phyloP scores from a whole-genome alignment of 2,113 vertebrate species.

The Galeopterus variegatus region DNA sequence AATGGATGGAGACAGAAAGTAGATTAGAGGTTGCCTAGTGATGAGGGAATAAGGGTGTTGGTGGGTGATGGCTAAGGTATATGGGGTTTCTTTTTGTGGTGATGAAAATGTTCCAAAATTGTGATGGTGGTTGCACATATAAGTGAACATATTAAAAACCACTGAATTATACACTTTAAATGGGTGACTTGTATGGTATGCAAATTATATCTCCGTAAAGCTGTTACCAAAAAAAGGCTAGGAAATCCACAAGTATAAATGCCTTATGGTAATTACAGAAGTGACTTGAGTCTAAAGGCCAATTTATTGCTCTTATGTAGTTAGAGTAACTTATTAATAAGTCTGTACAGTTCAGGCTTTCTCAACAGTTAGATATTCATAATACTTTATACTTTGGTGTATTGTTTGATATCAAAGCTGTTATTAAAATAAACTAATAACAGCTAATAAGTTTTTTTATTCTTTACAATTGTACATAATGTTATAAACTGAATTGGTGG shows the following conservation, averaged over 20 bases:
- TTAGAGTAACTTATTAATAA: conserved; percentile 6
- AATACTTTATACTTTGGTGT: background rate
- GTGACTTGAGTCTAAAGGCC: background rate
- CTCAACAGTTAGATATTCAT: background rate
- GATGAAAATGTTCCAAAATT: conserved; percentile 10
- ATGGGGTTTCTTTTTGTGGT: background rate
- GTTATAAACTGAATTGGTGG: conserved; percentile 10
- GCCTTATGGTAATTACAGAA: background rate
- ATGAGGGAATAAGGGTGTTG: background rate
- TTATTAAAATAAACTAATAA: conserved; percentile 9
- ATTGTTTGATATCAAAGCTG: background rate
- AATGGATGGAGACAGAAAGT: background rate
- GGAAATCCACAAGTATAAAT: background rate
- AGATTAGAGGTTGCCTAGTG: background rate
- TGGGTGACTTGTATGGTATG: too few relatives aligned
- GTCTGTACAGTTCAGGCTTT: background rate
- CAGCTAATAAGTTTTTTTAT: background rate
- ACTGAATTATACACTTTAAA: too few relatives aligned
- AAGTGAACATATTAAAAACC: too few relatives aligned
- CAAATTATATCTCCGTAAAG: too few relatives aligned
- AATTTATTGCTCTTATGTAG: background rate
- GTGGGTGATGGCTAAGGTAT: background rate
- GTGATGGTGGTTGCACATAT: too few relatives aligned
- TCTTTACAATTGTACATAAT: background rate
- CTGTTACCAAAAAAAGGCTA: background rate